A percentile compares a stretch with the other conserved stretches of the same genome.
Conservation (phyloP, 2,888 invertebrate species). For the Tricholauxania praeusta region DNA sequence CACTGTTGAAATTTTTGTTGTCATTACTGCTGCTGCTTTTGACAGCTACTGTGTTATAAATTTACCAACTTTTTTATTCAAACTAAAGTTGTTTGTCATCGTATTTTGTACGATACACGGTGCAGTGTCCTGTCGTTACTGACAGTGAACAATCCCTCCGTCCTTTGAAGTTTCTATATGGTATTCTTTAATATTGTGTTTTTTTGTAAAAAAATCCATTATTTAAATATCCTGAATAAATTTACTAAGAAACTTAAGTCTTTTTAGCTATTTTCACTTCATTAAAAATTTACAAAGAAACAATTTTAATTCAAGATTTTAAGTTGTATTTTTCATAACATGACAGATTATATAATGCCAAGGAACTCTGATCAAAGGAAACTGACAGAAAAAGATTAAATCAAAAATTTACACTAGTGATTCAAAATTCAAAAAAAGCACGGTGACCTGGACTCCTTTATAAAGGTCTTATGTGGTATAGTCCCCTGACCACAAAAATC, state of each 20-base stretch:
- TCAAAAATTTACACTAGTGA: too few species aligned
- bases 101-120: not conserved
- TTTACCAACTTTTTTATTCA: slow-evolving; percentile 16
- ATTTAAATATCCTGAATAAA: slow-evolving; percentile 27
- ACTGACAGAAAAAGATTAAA: too few species aligned
- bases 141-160: not conserved
- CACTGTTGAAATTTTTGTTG: not conserved
- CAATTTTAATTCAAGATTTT: not conserved
- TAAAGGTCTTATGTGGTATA: too few species aligned
- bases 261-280: not conserved
- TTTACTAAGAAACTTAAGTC: not conserved
- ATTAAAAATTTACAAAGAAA: not conserved
- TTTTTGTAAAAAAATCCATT: not conserved
- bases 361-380: not conserved
- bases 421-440: too few species aligned
- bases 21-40: slow-evolving; percentile 23
- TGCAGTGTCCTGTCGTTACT: slow-evolving; percentile 16
- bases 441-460: too few species aligned
- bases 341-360: too few species aligned
- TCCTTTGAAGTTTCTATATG: not conserved
- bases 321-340: not conserved
- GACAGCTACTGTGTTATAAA: slow-evolving; percentile 33
- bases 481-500: too few species aligned
- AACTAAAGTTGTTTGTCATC: slow-evolving; percentile 27
- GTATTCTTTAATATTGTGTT: too few species aligned